A percentile compares a stretch with the other conserved stretches of the same genome.
These are phyloP conservation scores for Holacanthella duospinosa DNA, from an alignment of 2,888 invertebrate genomes.

Conservation along the genomic window DNA sequence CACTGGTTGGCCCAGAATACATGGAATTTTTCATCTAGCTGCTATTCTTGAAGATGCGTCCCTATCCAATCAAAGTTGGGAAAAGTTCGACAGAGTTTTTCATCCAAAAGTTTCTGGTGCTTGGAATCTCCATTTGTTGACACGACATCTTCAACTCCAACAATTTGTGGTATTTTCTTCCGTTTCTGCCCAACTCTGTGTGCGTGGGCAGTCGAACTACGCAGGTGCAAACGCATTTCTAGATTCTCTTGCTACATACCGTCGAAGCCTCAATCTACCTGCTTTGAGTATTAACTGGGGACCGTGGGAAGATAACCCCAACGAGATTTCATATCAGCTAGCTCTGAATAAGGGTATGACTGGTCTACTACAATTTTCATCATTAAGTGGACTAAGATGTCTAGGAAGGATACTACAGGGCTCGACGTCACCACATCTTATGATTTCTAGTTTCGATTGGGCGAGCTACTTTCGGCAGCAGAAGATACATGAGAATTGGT, in stretches of 20 bases:
- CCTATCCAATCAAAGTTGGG: background rate
- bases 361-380: no score
- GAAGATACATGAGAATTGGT: no score
- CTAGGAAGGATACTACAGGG: no score
- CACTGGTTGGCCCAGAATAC: background rate
- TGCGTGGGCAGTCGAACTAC: constrained; percentile 23
- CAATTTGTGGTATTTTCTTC: background rate
- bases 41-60: background rate
- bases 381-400: no score
- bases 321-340: no score
- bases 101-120: background rate
- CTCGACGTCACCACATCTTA: no score
- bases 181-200: no score
- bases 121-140: background rate
- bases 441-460: no score
- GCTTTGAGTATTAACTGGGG: constrained; percentile 24
- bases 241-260: constrained; percentile 18
- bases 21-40: background rate
- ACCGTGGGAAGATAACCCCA: no score
- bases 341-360: no score
- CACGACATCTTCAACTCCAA: background rate
- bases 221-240: constrained; percentile 17
- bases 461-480: no score
- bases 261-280: constrained; percentile 16
- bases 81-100: background rate